Conservation (phyloP, 2,797 vertebrate genomes). For the Miichthys miiuy region DNA sequence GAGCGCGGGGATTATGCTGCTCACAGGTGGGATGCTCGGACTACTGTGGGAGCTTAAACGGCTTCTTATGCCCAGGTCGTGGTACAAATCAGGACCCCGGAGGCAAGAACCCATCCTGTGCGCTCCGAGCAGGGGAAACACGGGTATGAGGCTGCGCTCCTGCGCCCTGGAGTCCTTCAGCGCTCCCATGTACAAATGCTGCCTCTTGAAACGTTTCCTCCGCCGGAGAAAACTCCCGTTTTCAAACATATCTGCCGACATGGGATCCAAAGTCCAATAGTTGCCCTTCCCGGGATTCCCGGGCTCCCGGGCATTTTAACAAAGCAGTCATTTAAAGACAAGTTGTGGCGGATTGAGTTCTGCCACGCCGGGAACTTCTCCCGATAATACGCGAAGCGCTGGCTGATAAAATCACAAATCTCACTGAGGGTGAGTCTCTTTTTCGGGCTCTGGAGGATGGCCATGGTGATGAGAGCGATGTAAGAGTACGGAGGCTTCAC, state of each 20-base stretch:
- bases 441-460: slow-evolving; percentile 90
- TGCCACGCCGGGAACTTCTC: slow-evolving; percentile 90
- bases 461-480: slow-evolving; percentile 93
- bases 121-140: slow-evolving; percentile 60
- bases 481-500: slow-evolving; percentile 92
- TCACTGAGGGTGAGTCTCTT: slow-evolving; percentile 89
- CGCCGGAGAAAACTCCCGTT: slow-evolving; percentile 92
- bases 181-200: slow-evolving; percentile 58
- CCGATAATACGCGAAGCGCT: slow-evolving; percentile 88
- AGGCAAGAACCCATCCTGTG: slow-evolving; percentile 56
- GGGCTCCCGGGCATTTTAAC: slow-evolving; percentile 88
- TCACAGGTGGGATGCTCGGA: slow-evolving; percentile 53
- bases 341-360: slow-evolving; percentile 88
- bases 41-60: slow-evolving; percentile 14
- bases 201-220: slow-evolving; percentile 90
- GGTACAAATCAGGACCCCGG: slow-evolving; percentile 56
- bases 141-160: slow-evolving; percentile 55
- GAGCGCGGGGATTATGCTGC: slow-evolving; percentile 76
- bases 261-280: slow-evolving; percentile 92
- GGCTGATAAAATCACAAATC: slow-evolving; percentile 91
- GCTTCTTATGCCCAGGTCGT: slow-evolving; percentile 39
- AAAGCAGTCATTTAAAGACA: slow-evolving; percentile 88
- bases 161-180: slow-evolving; percentile 54
- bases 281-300: slow-evolving; percentile 90
- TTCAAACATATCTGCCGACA: slow-evolving; percentile 92